Percentiles rank a stretch among this genome's conserved stretches.
Evolutionary conservation across 2,797 vertebrate species (phyloP).

Genomic region (Trichosurus vulpecula): DNA sequence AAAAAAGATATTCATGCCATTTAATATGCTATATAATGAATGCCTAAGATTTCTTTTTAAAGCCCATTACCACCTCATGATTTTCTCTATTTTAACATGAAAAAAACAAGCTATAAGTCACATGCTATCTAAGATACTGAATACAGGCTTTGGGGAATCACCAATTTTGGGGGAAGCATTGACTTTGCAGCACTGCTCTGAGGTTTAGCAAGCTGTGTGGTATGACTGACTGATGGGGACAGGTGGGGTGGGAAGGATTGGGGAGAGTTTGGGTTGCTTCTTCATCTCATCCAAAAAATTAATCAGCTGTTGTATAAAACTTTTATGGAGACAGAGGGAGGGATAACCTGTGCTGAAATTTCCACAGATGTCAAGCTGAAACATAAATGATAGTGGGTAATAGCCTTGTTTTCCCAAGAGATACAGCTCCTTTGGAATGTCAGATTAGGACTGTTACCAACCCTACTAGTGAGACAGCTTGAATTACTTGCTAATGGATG

Average conservation of each 20-base stretch:
- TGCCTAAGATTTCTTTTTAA: conserved; percentile 28
- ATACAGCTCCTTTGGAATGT: conserved; percentile 83
- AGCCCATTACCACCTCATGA: not conserved
- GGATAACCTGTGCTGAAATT: conserved; percentile 80
- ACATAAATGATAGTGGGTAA: conserved; percentile 84
- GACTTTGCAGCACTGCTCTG: not conserved
- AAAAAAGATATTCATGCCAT: conserved; percentile 33
- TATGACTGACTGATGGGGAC: fast-evolving
- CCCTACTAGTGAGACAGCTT: conserved; percentile 72
- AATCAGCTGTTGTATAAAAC: conserved; percentile 62
- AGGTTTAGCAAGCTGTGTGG: conserved; percentile 32
- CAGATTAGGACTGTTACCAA: conserved; percentile 83
- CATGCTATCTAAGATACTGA: not conserved
- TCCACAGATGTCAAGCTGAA: conserved; percentile 82
- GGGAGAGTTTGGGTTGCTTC: conserved; percentile 2
- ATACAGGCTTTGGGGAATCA: not conserved
- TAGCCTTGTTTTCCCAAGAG: conserved; percentile 83
- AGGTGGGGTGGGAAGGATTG: not conserved
- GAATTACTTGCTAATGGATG: conserved; percentile 70
- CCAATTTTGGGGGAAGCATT: not conserved
- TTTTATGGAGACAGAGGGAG: conserved; percentile 76
- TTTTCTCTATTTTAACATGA: conserved; percentile 14
- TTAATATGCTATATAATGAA: conserved; percentile 15
- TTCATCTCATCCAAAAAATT: conserved; percentile 57
- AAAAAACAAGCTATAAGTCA: not conserved